Base-by-base conservation (phyloP, 2,888 invertebrate genomes). In the Lasioglossum calceatum region DNA sequence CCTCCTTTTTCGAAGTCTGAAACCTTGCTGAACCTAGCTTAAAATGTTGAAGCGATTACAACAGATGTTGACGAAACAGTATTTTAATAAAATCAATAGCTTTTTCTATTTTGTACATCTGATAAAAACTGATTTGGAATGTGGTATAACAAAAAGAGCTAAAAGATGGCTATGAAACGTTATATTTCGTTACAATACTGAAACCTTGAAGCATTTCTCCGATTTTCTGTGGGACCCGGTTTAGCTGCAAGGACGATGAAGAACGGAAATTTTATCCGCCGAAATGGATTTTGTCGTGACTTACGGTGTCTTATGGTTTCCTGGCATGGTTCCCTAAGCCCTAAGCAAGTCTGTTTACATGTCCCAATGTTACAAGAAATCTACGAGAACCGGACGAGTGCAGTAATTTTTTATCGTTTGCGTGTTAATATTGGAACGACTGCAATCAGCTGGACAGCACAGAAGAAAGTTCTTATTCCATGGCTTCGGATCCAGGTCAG, bases 391-490 rank as follows among this genome's bases (percentile, higher is more conserved):
- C 44, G 16, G 39, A 47, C 27, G 32, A 47, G 44, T 72, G 72
- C 47, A 72, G 27, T 77, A 3, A 19, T 44, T 77, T 44, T 67
- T 44, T 16, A 36, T 58, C 36, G 23, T 42, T 32, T 1, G 23
- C n/a, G 14, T 36, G 5, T 54, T 14, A 61, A 42, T 10, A 64
- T 76, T 32, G 61, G 32, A 67, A 44, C 2, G 32, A 67, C 23
- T 36, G 27, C 47, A 23, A 23, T 23, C 12, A 44, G 19, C 23
- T 67, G 77, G 32, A 36, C 44, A 32, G 16, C 47, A 47, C 47
- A 67, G 23, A 77, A 77, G 67, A 77, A 77, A 77, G 77, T 77
- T 77, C 64, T 44, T 67, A 67, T 78, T 70, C 77, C 50, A 27
- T 64, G 50, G 50, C 39, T 23, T 39, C 36, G 8, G 47, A 50